phyloP scores from a whole-genome alignment of 1,140 invertebrate species.

The Drosophila yakuba region DNA sequence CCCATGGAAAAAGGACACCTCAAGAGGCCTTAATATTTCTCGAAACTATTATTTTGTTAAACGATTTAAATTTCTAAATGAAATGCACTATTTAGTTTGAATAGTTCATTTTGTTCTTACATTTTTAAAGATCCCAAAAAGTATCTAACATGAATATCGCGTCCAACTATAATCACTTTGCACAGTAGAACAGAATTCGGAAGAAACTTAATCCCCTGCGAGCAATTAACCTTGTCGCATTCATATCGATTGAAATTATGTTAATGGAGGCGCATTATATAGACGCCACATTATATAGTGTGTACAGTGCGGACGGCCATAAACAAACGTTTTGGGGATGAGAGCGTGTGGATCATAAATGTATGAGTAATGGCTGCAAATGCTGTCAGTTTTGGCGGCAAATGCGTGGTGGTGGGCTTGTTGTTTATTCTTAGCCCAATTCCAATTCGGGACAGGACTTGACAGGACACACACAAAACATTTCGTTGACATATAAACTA shows the following conservation, averaged over 20 bases:
- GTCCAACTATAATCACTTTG: background rate
- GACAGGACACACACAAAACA: conserved; percentile 44
- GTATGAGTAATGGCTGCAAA: conserved; percentile 8
- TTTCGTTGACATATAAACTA: conserved; percentile 59
- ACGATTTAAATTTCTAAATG: too few species aligned
- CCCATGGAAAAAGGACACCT: background rate
- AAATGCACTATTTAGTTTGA: too few species aligned
- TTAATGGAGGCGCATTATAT: conserved; percentile 33
- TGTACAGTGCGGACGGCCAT: background rate
- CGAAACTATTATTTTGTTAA: too few species aligned
- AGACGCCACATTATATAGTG: background rate
- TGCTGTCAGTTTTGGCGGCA: conserved; percentile 15
- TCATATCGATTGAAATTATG: conserved; percentile 47
- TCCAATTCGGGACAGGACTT: conserved; percentile 13
- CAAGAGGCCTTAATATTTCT: background rate
- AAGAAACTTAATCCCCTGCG: background rate
- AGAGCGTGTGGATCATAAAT: conserved; percentile 1
- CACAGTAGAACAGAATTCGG: background rate
- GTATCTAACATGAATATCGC: too few species aligned
- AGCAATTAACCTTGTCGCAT: conserved; percentile 30
- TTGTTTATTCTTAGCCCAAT: conserved; percentile 3
- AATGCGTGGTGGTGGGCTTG: background rate
- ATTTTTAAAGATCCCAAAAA: too few species aligned
- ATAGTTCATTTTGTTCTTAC: too few species aligned
- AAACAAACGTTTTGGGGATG: background rate